Base-by-base conservation (phyloP, 2,797 vertebrate genomes). In the Chloroceryle inda region DNA sequence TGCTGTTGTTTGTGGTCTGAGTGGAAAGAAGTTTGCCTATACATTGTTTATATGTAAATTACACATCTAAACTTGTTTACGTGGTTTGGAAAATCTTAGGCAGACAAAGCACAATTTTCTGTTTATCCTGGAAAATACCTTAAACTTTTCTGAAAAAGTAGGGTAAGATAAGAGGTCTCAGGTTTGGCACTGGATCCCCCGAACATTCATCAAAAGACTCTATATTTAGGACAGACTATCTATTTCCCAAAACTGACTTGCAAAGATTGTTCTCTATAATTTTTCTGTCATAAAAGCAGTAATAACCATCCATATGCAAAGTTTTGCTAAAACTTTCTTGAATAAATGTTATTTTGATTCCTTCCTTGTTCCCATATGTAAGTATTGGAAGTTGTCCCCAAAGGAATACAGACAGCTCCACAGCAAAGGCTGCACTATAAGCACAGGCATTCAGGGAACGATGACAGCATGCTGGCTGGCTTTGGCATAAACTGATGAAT, bases 401-500 rank as follows among this genome's bases (percentile, higher is more conserved):
- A 35, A 29, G 68, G 75, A 95, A 91, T n/a, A 73, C 7, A 53
- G 58, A n/a, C 35, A 35, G 64, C 44, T 85, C 83, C 71, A 45
- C 0, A 79, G 77, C 72, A 85, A 85, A 87, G 38, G 42, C 53
- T 66, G 31, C 31, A 22, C 62, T 74, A 63, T 19, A 23, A 85
- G 68, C 29, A 73, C 33, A 66, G 87, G 58, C 23, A 63, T 52
- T 85, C 47, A 53, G 49, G 33, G 47, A 74, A 81, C 63, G 84
- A 83, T 59, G 56, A 83, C 56, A 72, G 62, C 47, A 55, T 0
- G 2, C 29, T 79, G 76, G n/a, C 59, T 11, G 3, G 47, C 68
- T 96, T 83, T 76, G 77, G 53, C 71, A 58, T 50, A 71, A 83
- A 50, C 37, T 53, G 78, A 84, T 85, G 78, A 85, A 89, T 63